Base-by-base conservation (phyloP, 2,888 invertebrate species). In the Cistogaster globosa region DNA sequence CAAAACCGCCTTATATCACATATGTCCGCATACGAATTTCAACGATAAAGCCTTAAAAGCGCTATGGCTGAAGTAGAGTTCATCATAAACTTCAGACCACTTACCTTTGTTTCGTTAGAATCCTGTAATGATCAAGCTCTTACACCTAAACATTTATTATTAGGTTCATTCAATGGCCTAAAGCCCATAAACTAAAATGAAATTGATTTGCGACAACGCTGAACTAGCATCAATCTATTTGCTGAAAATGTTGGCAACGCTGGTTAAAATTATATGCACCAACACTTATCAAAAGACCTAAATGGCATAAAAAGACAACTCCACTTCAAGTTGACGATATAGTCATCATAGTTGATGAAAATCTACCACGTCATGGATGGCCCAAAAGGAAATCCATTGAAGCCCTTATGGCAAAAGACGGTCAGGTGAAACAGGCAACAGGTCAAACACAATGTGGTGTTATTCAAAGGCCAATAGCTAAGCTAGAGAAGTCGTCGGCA, bases 231-330 rank as follows among this genome's bases (percentile, higher is more conserved):
- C 26, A 26, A 26, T 1, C 26, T 26, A 18, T 87, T 86, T 71
- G 71, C 85, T n/a, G 84, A 87, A 48, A 53, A 38, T 87, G 85
- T 53, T 87, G 83, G 86, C 75, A 57, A 38, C 38, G 86, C 1
- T 83, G 85, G 82, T 11, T 86, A 26, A 80, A 76, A 20, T 78
- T 85, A 55, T 81, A 85, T 36, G 18, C 58, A 51, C 85, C 84
- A 20, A 76, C 65, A 45, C 51, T 86, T n/a, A 71, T 67, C 7
- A 62, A 57, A 67, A 58, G 84, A 69, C 38, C 58, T 22, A 84
- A 87, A 79, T 86, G 82, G 83, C 72, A 71, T 16, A 32, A 62
- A 32, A 74, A 83, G 67, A 63, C 36, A n/a, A 55, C 76, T 11
- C 80, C 86, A 11, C 2, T 86, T 42, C 22, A 78, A 18, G 68